Percentiles rank a stretch among this genome's conserved stretches.
Conservation (phyloP, 2,797 vertebrate species). For the Ctenopoma multispine region DNA sequence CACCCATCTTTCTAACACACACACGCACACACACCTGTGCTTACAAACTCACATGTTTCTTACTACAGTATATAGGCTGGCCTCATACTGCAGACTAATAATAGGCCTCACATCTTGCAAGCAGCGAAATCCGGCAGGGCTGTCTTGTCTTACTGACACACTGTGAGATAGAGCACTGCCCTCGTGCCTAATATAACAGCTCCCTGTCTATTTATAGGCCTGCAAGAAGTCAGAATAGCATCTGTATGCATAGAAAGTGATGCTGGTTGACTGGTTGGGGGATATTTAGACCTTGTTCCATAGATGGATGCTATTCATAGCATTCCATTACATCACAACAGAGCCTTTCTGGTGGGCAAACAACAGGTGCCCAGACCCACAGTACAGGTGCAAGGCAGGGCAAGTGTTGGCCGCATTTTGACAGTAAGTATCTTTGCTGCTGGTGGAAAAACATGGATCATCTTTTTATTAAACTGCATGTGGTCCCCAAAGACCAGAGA, state of each 20-base stretch:
- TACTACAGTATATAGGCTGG: slow-evolving; percentile 52
- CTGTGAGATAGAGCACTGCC: slow-evolving; percentile 61
- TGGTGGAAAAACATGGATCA: slow-evolving; percentile 24
- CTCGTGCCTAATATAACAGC: slow-evolving; percentile 70
- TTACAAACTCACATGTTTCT: slow-evolving; percentile 21
- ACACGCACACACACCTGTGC: not conserved
- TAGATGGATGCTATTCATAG: slow-evolving; percentile 51
- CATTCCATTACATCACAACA: slow-evolving; percentile 55
- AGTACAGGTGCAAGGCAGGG: slow-evolving; percentile 40
- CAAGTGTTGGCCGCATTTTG: slow-evolving; percentile 18
- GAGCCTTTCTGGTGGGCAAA: slow-evolving; percentile 40
- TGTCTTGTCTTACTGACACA: slow-evolving; percentile 70
- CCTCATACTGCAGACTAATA: slow-evolving; percentile 61
- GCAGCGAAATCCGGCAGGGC: slow-evolving; percentile 69
- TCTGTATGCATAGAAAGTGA: slow-evolving; percentile 65
- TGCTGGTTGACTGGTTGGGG: slow-evolving; percentile 38
- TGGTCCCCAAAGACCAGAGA: too few species aligned
- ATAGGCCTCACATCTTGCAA: slow-evolving; percentile 68
- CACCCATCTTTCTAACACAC: not conserved
- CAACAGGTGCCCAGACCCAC: slow-evolving; percentile 55
- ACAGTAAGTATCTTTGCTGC: slow-evolving; percentile 13
- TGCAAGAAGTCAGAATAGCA: slow-evolving; percentile 65
- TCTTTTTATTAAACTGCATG: slow-evolving; percentile 13
- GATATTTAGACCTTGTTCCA: slow-evolving; percentile 64
- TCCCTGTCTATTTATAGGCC: slow-evolving; percentile 71